Base-by-base conservation (phyloP, 2,888 invertebrate species). In the Pycnomerus fuliginosus region DNA sequence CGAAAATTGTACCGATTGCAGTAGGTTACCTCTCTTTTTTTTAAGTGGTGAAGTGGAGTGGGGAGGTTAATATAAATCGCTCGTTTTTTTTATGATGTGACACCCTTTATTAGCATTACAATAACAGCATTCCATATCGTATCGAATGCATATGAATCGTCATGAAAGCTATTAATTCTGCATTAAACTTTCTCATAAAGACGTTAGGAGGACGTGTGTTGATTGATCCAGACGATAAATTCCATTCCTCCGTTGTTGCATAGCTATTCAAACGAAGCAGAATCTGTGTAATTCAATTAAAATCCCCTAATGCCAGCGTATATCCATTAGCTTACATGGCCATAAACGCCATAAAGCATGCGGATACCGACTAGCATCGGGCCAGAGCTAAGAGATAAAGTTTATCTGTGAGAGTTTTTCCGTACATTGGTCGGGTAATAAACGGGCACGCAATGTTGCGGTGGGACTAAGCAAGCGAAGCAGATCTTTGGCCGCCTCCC, bases 321-420 rank as follows among this genome's bases (percentile, higher is more conserved):
- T 37, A 42, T 41, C 46, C 46, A 46, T 46, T 46, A 46, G 42
- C 46, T 46, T 46, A 46, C 41, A 36, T 34, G 41, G 41, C 46
- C 42, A 46, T 46, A 46, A 46, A 46, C 42, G 46, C 46, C 46
- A 46, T 46, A 46, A 46, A 46, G 42, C 46, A 46, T 46, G 42
- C 42, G 41, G 37, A 41, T 41, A 41, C 32, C 31, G 37, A 22
- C 46, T 41, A 46, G 41, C 41, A 40, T 42, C 34, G 35, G 30
- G 15, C 44, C 33, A 38, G 37, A 34, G 40, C 44, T 39, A 33
- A 46, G 46, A 46, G 42, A 46, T 42, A 46, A 46, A 46, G 30
- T 46, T 46, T 46, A 46, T 46, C 46, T 46, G 42, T 8, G 37
- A 42, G 46, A 46, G 42, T 46, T 46, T 46, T 46, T 46, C 46